A percentile compares a stretch with the other conserved stretches of the same genome.
These are phyloP conservation scores for Thereva unica DNA, from an alignment of 2,888 invertebrate species.

Conservation along the genomic window DNA sequence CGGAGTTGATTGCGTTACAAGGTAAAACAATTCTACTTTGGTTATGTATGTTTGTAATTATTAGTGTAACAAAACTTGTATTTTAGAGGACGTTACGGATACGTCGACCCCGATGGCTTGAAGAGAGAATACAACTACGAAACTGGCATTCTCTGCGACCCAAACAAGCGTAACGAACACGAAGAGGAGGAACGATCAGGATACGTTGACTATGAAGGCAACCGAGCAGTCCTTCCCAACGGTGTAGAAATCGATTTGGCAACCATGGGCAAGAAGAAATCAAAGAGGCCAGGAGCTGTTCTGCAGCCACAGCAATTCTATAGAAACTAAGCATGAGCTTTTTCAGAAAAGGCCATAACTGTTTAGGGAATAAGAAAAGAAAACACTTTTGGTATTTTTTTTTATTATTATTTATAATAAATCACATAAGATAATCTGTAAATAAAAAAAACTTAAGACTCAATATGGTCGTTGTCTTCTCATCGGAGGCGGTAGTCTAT, in stretches of 20 bases:
- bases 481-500: constrained; percentile 72
- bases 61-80: constrained; percentile 9
- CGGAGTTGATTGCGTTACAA: constrained; percentile 74
- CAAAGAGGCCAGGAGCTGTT: constrained; percentile 64
- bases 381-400: background rate
- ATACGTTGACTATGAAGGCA: constrained; percentile 74
- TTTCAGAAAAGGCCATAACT: constrained; percentile 2
- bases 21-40: constrained; percentile 48
- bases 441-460: constrained; percentile 19
- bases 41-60: background rate
- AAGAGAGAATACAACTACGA: constrained; percentile 82
- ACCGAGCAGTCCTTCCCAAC: constrained; percentile 72
- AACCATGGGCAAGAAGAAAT: constrained; percentile 70
- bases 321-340: constrained; percentile 40
- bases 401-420: constrained; percentile 17
- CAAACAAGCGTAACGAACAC: constrained; percentile 58
- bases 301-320: constrained; percentile 43
- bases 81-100: constrained; percentile 76
- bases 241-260: constrained; percentile 73
- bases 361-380: constrained; percentile 14
- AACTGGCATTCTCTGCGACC: constrained; percentile 71
- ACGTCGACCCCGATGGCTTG: constrained; percentile 81
- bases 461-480: constrained; percentile 66
- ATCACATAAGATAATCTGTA: constrained; percentile 25
- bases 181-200: constrained; percentile 64